A percentile compares a stretch with the other conserved stretches of the same genome.
Evolutionary conservation across 92 coral and sea anemone genomes (phyloP).

Genomic region (Virgularia gustaviana): DNA sequence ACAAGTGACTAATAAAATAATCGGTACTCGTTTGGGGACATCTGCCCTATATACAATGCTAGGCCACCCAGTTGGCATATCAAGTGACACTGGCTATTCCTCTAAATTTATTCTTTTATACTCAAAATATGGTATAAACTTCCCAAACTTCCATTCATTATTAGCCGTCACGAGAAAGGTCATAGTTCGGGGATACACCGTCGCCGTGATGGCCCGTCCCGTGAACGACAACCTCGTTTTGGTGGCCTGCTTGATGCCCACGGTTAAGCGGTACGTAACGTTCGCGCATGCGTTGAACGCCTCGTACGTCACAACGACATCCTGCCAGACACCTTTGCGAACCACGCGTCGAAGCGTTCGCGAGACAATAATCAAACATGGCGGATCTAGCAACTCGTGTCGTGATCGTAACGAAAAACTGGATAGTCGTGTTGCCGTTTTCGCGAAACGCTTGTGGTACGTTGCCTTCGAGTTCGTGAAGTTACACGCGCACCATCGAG

Average conservation of each 20-base stretch:
- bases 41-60: too few relatives aligned
- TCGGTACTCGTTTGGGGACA: too few relatives aligned
- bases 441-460: constrained; percentile 4
- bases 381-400: constrained; percentile 2
- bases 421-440: not conserved
- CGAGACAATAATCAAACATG: constrained; percentile 30
- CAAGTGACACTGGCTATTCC: too few relatives aligned
- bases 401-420: constrained; percentile 23
- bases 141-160: constrained; percentile 77
- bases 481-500: constrained; percentile 77
- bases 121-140: constrained; percentile 66
- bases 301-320: constrained; percentile 11
- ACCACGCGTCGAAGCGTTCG: not conserved
- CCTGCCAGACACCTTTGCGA: not conserved
- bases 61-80: too few relatives aligned
- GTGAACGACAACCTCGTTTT: constrained; percentile 53
- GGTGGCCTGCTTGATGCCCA: constrained; percentile 1
- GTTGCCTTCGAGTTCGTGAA: not conserved
- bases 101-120: too few relatives aligned
- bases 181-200: constrained; percentile 62
- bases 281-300: constrained; percentile 32
- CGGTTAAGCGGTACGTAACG: constrained; percentile 12
- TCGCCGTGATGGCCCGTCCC: constrained; percentile 59
- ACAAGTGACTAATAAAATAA: too few relatives aligned
- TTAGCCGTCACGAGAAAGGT: constrained; percentile 66